A percentile compares a stretch with the other conserved stretches of the same genome.
Evolutionary conservation across 2,888 invertebrate species (phyloP).

Genomic region (Anthophora plumipes): DNA sequence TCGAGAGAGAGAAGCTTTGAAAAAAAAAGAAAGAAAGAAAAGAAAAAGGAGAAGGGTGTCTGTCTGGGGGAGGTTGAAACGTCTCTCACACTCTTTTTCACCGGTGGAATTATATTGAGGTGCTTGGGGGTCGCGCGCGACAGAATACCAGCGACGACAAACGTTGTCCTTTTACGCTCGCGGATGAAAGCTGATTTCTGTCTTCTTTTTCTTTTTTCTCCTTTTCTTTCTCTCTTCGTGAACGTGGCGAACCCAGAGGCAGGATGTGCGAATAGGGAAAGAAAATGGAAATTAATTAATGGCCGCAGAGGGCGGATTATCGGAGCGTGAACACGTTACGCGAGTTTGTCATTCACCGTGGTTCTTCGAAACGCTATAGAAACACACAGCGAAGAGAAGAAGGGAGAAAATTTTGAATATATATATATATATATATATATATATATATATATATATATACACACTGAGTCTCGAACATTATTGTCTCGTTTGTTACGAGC

Average conservation of each 20-base stretch:
- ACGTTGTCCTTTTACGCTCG: conserved; percentile 39
- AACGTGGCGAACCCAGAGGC: no score
- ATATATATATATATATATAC: no score
- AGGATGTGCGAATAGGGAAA: neutral
- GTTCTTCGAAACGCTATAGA: no score
- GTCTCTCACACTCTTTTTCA: neutral
- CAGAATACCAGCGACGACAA: conserved; percentile 28
- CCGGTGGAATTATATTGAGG: conserved; percentile 34
- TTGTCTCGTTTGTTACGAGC: neutral
- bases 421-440: no score
- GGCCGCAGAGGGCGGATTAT: neutral
- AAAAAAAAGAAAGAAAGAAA: conserved; percentile 10
- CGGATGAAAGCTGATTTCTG: conserved; percentile 30
- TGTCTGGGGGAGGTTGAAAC: conserved; percentile 28
- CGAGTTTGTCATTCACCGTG: neutral
- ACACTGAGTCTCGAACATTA: conserved; percentile 31
- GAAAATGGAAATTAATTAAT: conserved; percentile 32
- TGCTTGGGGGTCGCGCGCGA: conserved; percentile 11
- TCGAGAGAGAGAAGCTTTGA: conserved; percentile 42
- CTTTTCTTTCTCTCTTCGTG: neutral
- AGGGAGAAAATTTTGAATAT: neutral
- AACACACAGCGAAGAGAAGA: no score
- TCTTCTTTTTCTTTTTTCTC: neutral
- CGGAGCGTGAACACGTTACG: neutral
- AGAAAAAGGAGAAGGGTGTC: conserved; percentile 41